phyloP scores from a whole-genome alignment of 2,888 invertebrate species.

The Byasa hedistus region DNA sequence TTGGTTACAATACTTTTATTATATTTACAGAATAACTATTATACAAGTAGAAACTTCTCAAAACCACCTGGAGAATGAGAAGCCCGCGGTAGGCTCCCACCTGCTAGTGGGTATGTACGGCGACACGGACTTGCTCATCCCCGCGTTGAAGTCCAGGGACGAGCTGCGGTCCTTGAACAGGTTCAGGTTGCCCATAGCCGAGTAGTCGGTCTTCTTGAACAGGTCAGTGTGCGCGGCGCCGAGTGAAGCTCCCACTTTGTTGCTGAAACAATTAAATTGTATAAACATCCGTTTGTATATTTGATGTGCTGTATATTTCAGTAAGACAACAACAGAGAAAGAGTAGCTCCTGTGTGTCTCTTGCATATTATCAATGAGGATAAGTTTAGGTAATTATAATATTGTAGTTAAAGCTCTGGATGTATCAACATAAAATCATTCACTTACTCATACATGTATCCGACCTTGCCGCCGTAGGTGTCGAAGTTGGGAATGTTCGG shows the following conservation, averaged over 20 bases:
- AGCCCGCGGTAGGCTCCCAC: conserved; percentile 36
- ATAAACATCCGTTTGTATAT: too few relatives aligned
- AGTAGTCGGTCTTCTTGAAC: conserved; percentile 41
- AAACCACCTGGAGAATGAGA: conserved; percentile 38
- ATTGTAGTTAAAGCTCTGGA: too few relatives aligned
- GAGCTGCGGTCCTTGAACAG: conserved; percentile 38
- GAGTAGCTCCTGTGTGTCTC: too few relatives aligned
- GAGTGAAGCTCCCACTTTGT: conserved; percentile 40
- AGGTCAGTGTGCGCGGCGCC: conserved; percentile 39
- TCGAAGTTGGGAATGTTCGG: conserved; percentile 41
- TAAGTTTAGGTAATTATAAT: too few relatives aligned
- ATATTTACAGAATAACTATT: too few relatives aligned
- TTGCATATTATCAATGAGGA: too few relatives aligned
- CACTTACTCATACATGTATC: conserved; percentile 47
- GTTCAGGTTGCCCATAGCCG: conserved; percentile 44
- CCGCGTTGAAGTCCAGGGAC: conserved; percentile 40
- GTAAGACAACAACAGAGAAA: too few relatives aligned
- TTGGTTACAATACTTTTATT: too few relatives aligned
- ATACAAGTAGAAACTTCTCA: not conserved
- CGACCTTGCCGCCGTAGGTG: conserved; percentile 44
- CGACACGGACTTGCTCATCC: conserved; percentile 33
- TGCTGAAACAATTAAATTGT: conserved; percentile 34
- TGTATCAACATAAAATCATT: too few relatives aligned
- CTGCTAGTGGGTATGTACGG: conserved; percentile 31
- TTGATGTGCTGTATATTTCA: too few relatives aligned